These are phyloP conservation scores for Tuta absoluta DNA, from an alignment of 2,888 invertebrate genomes.

Conservation along the genomic window DNA sequence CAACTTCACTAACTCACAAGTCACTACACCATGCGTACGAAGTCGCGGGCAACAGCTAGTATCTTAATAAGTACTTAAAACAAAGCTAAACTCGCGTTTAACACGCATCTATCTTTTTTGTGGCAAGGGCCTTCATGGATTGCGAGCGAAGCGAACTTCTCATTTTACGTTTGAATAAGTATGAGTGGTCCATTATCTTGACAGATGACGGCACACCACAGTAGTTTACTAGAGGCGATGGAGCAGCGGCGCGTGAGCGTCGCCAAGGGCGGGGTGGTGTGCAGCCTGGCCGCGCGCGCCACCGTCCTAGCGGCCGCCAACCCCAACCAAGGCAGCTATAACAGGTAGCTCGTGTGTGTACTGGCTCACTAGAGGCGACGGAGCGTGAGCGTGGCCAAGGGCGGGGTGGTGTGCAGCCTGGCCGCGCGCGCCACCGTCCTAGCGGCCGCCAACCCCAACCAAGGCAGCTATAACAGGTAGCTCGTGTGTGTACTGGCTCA, in stretches of 20 bases:
- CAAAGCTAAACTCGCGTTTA: too few relatives aligned
- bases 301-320: constrained; percentile 96
- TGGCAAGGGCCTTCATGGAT: too few relatives aligned
- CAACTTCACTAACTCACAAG: too few relatives aligned
- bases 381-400: constrained; percentile 93
- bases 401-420: constrained; percentile 91
- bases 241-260: constrained; percentile 95
- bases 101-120: too few relatives aligned
- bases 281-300: constrained; percentile 89
- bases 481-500: too few relatives aligned
- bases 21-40: too few relatives aligned
- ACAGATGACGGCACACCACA: constrained; percentile 69
- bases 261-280: constrained; percentile 93
- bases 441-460: constrained; percentile 95
- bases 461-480: constrained; percentile 90
- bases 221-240: constrained; percentile 95
- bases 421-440: constrained; percentile 92
- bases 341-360: constrained; percentile 81
- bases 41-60: too few relatives aligned
- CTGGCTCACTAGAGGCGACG: too few relatives aligned
- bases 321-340: constrained; percentile 93
- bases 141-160: neutral
- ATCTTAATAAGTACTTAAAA: too few relatives aligned
- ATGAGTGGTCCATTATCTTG: neutral
- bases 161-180: neutral